Conservation (phyloP, 2,113 vertebrate species). For the Calonectris borealis region DNA sequence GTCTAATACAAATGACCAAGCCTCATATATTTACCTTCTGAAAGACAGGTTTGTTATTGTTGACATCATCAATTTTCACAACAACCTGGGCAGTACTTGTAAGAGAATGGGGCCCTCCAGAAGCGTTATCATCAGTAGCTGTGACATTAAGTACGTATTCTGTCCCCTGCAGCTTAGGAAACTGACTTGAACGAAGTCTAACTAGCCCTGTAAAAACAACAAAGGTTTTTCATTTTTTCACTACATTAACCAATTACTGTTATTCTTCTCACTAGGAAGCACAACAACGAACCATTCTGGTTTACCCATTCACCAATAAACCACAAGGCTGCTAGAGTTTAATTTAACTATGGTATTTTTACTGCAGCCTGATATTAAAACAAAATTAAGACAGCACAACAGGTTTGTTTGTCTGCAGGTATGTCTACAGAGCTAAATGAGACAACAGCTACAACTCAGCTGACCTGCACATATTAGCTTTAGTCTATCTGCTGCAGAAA, state of each 20-base stretch:
- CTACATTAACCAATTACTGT: not conserved
- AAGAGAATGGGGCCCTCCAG: constrained; percentile 81
- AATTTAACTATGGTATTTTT: not conserved
- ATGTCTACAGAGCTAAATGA: not conserved
- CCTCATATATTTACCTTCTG: constrained; percentile 76
- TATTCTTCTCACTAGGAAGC: not conserved
- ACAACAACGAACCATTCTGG: not conserved
- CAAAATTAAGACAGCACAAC: not conserved
- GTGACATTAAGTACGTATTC: constrained; percentile 86
- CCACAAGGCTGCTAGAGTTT: not conserved
- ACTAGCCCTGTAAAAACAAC: constrained; percentile 78
- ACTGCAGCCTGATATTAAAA: not conserved
- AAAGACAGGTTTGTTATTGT: constrained; percentile 90
- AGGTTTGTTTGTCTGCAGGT: not conserved
- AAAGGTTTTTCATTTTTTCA: not conserved
- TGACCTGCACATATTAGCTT: not conserved
- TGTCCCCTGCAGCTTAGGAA: constrained; percentile 83
- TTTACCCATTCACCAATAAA: not conserved
- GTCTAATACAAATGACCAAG: not conserved
- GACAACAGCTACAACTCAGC: not conserved
- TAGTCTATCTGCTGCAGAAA: not conserved
- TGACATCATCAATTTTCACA: constrained; percentile 86
- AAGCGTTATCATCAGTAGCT: constrained; percentile 85
- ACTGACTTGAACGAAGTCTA: constrained; percentile 82
- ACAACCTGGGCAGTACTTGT: constrained; percentile 81